Evolutionary conservation across 2,113 vertebrate species (phyloP), one percentile per base, ranked within the genome.

Genomic region (Serilophus lunatus): DNA sequence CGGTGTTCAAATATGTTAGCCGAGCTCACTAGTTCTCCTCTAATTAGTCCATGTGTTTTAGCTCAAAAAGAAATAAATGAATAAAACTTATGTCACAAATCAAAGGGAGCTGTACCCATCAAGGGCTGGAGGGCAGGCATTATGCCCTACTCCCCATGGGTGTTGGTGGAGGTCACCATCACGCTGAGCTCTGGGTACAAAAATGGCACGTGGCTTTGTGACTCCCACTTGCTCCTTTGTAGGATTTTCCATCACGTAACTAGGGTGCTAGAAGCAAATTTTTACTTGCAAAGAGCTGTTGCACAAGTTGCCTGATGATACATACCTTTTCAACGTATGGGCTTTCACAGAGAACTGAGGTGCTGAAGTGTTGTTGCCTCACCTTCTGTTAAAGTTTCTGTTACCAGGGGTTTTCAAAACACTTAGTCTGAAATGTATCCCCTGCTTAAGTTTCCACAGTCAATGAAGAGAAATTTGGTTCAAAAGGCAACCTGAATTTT

Each of bases 21-120:
- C 86, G 77, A 96, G 88, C 82, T 75, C 84, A 68, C 40, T 72
- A 93, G 85, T 69, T 72, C 86, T 86, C 56, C 61, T 70, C 86
- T 88, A 91, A 94, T 93, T 86, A 91, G 71, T n/a, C 92, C 66
- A 35, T 13, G 66, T 64, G 60, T 49, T 57, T 20, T 44, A 66
- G 31, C 61, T 71, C 35, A 81, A 80, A 83, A 76, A 64, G 78
- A 88, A 77, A 76, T 6, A 79, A 78, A 71, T 13, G 24, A 79
- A 49, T 49, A 56, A 65, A 96, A 28, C 38, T 54, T 31, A 12
- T 22, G 57, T 17, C 69, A 49, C 25, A 16, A 76, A 66, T 26
- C 33, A 61, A 64, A 83, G 38, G 44, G 24, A 2, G 4, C 35
- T 56, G 26, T 57, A 50, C 31, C 51, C 59, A 88, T 80, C 25